A percentile compares a stretch with the other conserved stretches of the same genome.
Conservation (phyloP, 2,888 invertebrate species). For the Phymatocera aterrima region DNA sequence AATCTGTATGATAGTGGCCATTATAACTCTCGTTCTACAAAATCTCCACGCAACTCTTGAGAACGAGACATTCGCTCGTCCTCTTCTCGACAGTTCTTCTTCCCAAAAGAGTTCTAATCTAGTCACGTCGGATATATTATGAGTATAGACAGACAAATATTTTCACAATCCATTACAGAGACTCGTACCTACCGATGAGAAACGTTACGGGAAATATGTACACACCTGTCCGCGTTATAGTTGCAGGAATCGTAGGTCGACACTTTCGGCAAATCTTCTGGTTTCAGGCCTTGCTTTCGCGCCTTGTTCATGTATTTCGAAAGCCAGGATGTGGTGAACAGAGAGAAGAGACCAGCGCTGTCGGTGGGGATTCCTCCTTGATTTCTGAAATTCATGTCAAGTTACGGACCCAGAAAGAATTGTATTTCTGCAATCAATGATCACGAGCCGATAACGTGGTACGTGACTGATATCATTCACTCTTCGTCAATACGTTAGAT, state of each 20-base stretch:
- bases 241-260: slow-evolving; percentile 75
- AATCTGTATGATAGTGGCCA: slow-evolving; percentile 73
- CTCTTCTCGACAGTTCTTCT: slow-evolving; percentile 74
- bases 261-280: slow-evolving; percentile 71
- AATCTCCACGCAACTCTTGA: slow-evolving; percentile 75
- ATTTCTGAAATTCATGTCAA: slow-evolving; percentile 52
- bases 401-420: slow-evolving; percentile 14
- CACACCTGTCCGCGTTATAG: slow-evolving; percentile 76
- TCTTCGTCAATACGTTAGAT: background rate
- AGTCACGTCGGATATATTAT: background rate
- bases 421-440: background rate
- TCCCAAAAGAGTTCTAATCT: slow-evolving; percentile 76
- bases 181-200: background rate
- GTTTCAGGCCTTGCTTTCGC: slow-evolving; percentile 73
- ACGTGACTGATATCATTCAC: background rate
- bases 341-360: slow-evolving; percentile 75
- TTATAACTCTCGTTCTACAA: slow-evolving; percentile 73
- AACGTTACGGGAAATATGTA: background rate
- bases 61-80: slow-evolving; percentile 75
- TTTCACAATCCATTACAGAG: background rate
- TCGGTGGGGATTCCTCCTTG: slow-evolving; percentile 73
- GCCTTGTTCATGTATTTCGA: slow-evolving; percentile 76
- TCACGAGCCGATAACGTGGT: background rate
- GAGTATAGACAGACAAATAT: slow-evolving; percentile 47
- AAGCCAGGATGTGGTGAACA: slow-evolving; percentile 76